Conservation (phyloP, 2,888 invertebrate genomes). For the Rhimphoctona megacephalus region DNA sequence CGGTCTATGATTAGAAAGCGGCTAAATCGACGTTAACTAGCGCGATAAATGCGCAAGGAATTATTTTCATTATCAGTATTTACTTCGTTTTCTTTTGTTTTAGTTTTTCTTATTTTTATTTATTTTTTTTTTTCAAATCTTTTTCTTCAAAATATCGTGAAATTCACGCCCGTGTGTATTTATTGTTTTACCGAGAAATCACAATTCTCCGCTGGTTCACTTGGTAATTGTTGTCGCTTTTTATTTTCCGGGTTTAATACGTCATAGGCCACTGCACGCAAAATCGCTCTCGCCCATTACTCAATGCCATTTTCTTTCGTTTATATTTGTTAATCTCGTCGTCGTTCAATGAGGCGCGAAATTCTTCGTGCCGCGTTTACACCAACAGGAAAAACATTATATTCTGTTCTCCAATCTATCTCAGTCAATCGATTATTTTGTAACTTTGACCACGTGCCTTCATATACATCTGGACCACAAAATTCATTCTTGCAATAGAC, state of each 20-base stretch:
- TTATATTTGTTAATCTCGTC: constrained; percentile 17
- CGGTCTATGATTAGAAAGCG: constrained; percentile 18
- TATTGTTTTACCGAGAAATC: constrained; percentile 55
- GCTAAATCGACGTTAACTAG: constrained; percentile 19
- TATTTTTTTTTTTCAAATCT: constrained; percentile 16
- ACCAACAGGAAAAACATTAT: constrained; percentile 11
- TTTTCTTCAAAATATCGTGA: constrained; percentile 19
- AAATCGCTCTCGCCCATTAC: constrained; percentile 39
- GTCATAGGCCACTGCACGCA: constrained; percentile 32
- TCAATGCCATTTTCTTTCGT: constrained; percentile 50
- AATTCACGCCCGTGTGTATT: constrained; percentile 4
- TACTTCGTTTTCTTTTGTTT: background rate
- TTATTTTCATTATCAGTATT: constrained; percentile 13
- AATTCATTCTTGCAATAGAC: constrained; percentile 57
- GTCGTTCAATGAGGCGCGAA: constrained; percentile 63
- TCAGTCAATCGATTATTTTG: constrained; percentile 58
- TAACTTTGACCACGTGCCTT: constrained; percentile 42
- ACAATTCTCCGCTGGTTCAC: background rate
- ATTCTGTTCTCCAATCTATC: constrained; percentile 5
- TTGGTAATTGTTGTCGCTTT: constrained; percentile 27
- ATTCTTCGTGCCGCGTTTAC: constrained; percentile 10
- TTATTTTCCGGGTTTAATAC: constrained; percentile 22
- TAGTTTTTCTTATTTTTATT: background rate
- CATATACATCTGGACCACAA: constrained; percentile 42
- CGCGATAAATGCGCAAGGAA: constrained; percentile 12